A percentile compares a stretch with the other conserved stretches of the same genome.
phyloP scores from a whole-genome alignment of 53 echinoderm and acorn worm genomes.

The Hippasteria phrygiana region DNA sequence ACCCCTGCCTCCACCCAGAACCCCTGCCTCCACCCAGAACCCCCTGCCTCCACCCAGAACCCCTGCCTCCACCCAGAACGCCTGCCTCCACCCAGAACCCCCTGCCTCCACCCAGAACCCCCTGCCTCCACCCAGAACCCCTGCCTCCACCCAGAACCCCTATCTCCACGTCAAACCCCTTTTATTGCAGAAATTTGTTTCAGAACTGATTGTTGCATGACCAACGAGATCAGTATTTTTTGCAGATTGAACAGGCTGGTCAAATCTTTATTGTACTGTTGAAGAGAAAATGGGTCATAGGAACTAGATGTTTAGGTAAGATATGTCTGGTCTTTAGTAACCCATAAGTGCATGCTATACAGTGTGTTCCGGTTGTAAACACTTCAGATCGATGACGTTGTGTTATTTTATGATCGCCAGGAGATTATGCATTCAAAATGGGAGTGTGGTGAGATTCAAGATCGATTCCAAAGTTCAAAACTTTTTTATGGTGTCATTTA shows the following conservation, averaged over 20 bases:
- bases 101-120: no score
- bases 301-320: conserved; percentile 36
- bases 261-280: conserved; percentile 6
- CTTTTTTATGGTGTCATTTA: background rate
- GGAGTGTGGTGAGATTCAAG: background rate
- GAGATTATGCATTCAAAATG: background rate
- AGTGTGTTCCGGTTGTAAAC: conserved; percentile 58
- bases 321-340: conserved; percentile 44
- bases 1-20: no score
- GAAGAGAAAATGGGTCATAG: conserved; percentile 34
- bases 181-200: no score
- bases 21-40: no score
- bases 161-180: no score
- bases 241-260: background rate
- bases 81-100: no score
- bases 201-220: no score
- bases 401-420: background rate
- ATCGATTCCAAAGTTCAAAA: background rate
- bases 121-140: no score
- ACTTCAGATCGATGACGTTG: conserved; percentile 38
- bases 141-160: no score
- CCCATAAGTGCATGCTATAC: conserved; percentile 19
- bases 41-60: no score
- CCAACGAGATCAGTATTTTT: no score
- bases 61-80: no score